Percentiles rank a stretch among this genome's conserved stretches.
phyloP scores from a whole-genome alignment of 2,888 invertebrate genomes.

The Nephrotoma appendiculata region DNA sequence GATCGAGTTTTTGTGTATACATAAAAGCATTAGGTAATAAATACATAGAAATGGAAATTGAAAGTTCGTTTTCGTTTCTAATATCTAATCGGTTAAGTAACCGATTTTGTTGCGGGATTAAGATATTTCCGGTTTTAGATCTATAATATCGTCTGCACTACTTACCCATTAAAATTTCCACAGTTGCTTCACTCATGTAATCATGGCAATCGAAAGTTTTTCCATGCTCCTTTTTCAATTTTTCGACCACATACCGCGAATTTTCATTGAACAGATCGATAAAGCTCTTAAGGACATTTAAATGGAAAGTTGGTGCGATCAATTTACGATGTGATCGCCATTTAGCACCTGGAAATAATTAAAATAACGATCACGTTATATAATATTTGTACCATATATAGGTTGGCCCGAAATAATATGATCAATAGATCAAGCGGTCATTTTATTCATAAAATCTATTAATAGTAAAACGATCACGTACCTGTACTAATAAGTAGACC shows the following conservation, averaged over 20 bases:
- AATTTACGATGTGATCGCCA: conserved; percentile 75
- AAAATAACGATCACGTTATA: neutral
- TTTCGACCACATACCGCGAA: conserved; percentile 57
- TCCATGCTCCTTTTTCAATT: conserved; percentile 49
- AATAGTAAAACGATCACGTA: conserved; percentile 21
- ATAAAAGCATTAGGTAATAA: neutral
- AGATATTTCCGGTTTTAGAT: neutral
- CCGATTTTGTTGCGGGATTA: neutral
- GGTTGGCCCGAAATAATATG: too few relatives aligned
- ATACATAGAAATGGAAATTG: neutral
- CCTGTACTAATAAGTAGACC: conserved; percentile 70
- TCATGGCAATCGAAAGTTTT: conserved; percentile 65
- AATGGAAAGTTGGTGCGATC: conserved; percentile 77
- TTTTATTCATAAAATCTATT: conserved; percentile 9
- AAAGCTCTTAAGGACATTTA: conserved; percentile 75
- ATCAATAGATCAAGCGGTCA: too few relatives aligned
- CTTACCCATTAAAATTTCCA: conserved; percentile 64
- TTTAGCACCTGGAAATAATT: conserved; percentile 31
- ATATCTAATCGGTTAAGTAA: neutral
- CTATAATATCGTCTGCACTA: conserved; percentile 12
- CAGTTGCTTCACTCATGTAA: conserved; percentile 74
- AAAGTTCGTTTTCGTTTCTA: neutral
- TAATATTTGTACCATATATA: too few relatives aligned
- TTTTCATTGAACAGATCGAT: conserved; percentile 75
- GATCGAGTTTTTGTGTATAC: neutral